Evolutionary conservation across 2,113 vertebrate genomes (phyloP), one percentile per base, ranked within the genome.

Genomic region (Xenopus tropicalis): DNA sequence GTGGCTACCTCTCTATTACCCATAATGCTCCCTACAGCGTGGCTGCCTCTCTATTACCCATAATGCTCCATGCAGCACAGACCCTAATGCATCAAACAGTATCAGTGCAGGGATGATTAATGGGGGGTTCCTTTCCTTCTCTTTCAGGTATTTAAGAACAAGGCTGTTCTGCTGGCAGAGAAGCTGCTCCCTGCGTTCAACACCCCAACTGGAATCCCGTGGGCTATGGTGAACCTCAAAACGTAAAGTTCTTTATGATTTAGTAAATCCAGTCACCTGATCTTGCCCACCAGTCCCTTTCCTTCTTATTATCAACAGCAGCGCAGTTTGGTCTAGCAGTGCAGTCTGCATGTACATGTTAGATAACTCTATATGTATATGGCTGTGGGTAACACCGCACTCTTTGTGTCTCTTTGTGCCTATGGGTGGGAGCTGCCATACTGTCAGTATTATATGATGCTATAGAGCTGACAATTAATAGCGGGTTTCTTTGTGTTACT

Each of bases 161-260:
- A 99, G 90, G 96, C 97, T 1, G 95, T 97, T n/a, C 93, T 98
- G 59, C 79, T 99, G 66, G 97, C 96, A 16, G 96, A 97, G 85
- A 98, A 98, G 80, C 93, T 99, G 63, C 93, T 99, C 79, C 97
- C 97, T 79, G 97, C 97, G 51, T 99, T 99, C 81, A 99, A 98
- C 83, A 98, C 96, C 54, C 97, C 97, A 25, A 99, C 97, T 2
- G 97, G 97, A 54, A 99, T 99, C 88, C 97, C 97, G 61, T 99
- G 97, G 97, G 97, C 97, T 79, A 99, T 99, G 96, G 97, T 99
- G 80, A 99, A 99, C 88, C 90, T 99, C 57, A 99, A 99, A 90
- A 99, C 95, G 97, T 97, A 81, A 88, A 84, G 29, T 37, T 37
- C 29, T 37, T 37, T 6, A 19, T n/a, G n/a, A n/a, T n/a, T n/a